These are phyloP conservation scores for Ascaphus truei DNA, from an alignment of 2,113 vertebrate genomes.

Conservation along the genomic window DNA sequence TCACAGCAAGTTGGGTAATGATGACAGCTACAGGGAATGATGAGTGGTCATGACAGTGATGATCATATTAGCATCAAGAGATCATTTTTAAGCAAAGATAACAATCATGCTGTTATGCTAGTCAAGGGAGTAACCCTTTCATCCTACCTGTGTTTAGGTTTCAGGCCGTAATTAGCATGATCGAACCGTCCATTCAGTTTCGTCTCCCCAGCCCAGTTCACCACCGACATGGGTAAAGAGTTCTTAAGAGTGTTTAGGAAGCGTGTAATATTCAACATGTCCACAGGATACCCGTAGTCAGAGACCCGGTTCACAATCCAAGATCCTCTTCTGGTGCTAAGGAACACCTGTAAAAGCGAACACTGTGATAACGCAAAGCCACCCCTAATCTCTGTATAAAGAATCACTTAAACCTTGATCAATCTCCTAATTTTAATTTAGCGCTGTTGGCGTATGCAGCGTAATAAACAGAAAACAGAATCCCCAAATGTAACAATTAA, in stretches of 20 bases:
- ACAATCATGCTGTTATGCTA: no score
- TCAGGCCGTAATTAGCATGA: constrained; percentile 74
- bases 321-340: constrained; percentile 69
- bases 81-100: no score
- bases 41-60: no score
- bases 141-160: constrained; percentile 71
- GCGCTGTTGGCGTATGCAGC: not conserved
- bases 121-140: no score
- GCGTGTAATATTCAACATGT: constrained; percentile 66
- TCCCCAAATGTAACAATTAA: no score
- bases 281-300: constrained; percentile 59
- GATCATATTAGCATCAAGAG: no score
- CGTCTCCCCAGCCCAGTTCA: constrained; percentile 54
- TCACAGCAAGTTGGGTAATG: no score
- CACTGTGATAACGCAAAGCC: constrained; percentile 29
- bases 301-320: constrained; percentile 68
- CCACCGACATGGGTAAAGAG: constrained; percentile 59
- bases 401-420: not conserved
- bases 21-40: no score
- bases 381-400: no score
- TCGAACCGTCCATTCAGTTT: constrained; percentile 68
- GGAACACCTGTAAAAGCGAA: constrained; percentile 69
- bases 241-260: constrained; percentile 55
- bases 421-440: not conserved
- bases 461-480: no score